Percentiles rank a stretch among this genome's conserved stretches.
These are phyloP conservation scores for Ferrisia virgata DNA, from an alignment of 2,888 invertebrate species.

Conservation along the genomic window DNA sequence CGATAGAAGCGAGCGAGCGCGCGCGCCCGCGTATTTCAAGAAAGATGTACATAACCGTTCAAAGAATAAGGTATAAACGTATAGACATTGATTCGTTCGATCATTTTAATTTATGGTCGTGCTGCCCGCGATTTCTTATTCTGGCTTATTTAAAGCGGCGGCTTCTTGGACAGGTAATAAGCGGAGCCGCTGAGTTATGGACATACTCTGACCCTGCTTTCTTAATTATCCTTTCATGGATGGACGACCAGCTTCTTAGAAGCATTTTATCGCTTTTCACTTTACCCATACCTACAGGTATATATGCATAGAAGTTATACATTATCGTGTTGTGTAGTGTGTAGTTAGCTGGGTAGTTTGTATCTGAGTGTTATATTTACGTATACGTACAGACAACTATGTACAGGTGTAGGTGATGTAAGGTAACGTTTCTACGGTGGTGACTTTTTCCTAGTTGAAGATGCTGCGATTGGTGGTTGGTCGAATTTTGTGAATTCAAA, in stretches of 20 bases:
- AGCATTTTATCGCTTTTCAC: slow-evolving; percentile 32
- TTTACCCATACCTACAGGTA: background rate
- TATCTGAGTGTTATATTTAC: no score
- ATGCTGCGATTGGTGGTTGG: no score
- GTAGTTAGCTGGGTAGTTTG: no score
- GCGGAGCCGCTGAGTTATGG: slow-evolving; percentile 42
- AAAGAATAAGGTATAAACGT: background rate
- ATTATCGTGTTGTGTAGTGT: background rate
- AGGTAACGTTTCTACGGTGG: no score
- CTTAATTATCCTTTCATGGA: slow-evolving; percentile 34
- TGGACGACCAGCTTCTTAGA: slow-evolving; percentile 36
- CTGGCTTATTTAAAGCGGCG: slow-evolving; percentile 41
- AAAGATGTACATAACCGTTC: background rate
- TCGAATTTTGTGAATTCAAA: no score
- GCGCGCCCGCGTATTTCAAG: background rate
- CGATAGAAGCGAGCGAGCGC: background rate
- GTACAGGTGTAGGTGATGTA: no score
- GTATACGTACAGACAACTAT: no score
- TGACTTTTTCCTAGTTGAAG: no score
- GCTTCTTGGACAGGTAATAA: slow-evolving; percentile 43
- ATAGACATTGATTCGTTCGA: slow-evolving; percentile 39
- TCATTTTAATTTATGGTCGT: slow-evolving; percentile 43
- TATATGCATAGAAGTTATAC: background rate
- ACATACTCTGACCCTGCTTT: slow-evolving; percentile 42
- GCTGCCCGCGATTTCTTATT: slow-evolving; percentile 41